phyloP scores from a whole-genome alignment of 2,888 invertebrate genomes.

The Diarsia brunnea region DNA sequence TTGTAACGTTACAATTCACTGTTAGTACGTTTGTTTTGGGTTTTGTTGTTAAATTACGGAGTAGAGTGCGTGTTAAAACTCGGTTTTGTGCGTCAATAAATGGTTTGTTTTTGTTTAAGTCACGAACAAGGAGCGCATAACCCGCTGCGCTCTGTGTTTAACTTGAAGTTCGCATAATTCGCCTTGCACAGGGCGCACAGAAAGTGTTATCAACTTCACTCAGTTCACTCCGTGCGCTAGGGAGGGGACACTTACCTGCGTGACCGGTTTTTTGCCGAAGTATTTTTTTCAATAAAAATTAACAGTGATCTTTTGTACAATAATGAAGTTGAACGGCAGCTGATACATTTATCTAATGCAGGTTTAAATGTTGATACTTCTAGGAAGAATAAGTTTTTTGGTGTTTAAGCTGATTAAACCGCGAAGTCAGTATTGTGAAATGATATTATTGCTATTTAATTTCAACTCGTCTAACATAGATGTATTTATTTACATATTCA shows the following conservation, averaged over 20 bases:
- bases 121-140: constrained; percentile 74
- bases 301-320: constrained; percentile 69
- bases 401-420: neutral
- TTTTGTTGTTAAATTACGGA: constrained; percentile 78
- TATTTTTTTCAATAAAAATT: constrained; percentile 59
- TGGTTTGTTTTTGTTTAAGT: constrained; percentile 83
- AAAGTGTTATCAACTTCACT: constrained; percentile 77
- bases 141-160: constrained; percentile 52
- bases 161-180: constrained; percentile 71
- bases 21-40: constrained; percentile 79
- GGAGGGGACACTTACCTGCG: constrained; percentile 74
- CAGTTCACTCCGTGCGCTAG: constrained; percentile 60
- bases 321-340: constrained; percentile 68
- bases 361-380: constrained; percentile 19
- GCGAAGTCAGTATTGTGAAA: neutral
- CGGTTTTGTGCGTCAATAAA: constrained; percentile 80
- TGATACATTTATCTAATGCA: constrained; percentile 49
- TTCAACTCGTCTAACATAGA: neutral
- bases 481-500: neutral
- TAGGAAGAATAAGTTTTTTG: neutral
- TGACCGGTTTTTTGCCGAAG: constrained; percentile 67
- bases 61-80: constrained; percentile 81
- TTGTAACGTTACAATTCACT: constrained; percentile 76
- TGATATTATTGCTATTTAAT: neutral
- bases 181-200: constrained; percentile 64